Percentiles rank a stretch among this genome's conserved stretches.
Conservation (phyloP, 1,140 invertebrate genomes). For the Anastrepha ludens region DNA sequence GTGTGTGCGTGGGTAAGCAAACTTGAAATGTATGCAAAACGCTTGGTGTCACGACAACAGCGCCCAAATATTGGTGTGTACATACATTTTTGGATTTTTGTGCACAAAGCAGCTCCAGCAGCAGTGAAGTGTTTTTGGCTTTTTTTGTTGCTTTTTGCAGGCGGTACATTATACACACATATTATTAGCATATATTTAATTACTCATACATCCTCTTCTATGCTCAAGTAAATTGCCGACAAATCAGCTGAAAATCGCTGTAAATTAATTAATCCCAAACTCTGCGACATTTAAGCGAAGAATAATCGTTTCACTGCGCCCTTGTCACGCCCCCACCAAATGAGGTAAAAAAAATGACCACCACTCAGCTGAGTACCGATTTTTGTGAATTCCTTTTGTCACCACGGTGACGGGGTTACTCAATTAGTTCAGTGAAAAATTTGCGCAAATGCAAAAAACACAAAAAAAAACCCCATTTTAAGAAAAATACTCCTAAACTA, state of each 20-base stretch:
- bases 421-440: conserved; percentile 35
- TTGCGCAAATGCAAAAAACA: background rate
- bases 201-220: background rate
- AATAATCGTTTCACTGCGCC: conserved; percentile 1
- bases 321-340: conserved; percentile 33
- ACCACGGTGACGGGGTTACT: background rate
- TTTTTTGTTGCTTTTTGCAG: background rate
- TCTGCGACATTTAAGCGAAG: background rate
- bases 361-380: background rate
- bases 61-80: background rate
- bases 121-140: background rate
- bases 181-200: background rate
- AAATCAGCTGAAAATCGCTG: conserved; percentile 19
- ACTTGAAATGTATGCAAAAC: background rate
- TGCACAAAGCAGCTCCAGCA: background rate
- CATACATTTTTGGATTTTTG: background rate
- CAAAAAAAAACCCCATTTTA: background rate
- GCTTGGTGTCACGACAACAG: background rate
- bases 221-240: conserved; percentile 1
- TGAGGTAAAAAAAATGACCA: conserved; percentile 39
- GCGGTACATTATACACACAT: background rate
- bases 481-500: background rate
- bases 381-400: background rate
- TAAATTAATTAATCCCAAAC: background rate
- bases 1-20: too few species aligned